phyloP scores from a whole-genome alignment of 2,797 vertebrate species.

The Distichodus sexfasciatus region DNA sequence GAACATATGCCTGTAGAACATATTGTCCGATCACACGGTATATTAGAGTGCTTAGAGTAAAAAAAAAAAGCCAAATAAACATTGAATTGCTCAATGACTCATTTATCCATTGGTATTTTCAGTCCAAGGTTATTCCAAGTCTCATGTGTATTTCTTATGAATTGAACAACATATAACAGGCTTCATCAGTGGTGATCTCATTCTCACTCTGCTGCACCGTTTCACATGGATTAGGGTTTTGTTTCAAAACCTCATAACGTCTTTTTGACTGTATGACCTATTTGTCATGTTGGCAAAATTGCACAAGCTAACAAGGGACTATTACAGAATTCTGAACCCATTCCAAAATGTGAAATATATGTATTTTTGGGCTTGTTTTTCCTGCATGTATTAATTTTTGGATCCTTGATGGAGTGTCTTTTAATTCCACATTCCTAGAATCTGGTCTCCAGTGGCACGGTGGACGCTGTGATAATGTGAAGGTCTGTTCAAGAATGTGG shows the following conservation, averaged over 20 bases:
- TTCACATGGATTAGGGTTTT: constrained; percentile 9
- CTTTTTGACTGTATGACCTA: constrained; percentile 2
- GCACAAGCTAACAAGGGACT: constrained; percentile 45
- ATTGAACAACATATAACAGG: constrained; percentile 12
- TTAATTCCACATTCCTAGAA: constrained; percentile 61
- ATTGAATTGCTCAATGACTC: background rate
- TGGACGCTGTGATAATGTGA: constrained; percentile 65
- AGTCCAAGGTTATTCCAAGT: background rate
- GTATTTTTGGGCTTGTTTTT: constrained; percentile 36
- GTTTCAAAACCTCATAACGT: constrained; percentile 19
- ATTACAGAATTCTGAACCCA: constrained; percentile 14
- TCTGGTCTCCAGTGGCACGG: constrained; percentile 59
- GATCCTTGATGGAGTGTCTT: constrained; percentile 50
- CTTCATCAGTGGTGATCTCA: constrained; percentile 25
- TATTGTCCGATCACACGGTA: background rate
- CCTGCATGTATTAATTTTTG: constrained; percentile 54
- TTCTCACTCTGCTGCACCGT: constrained; percentile 30
- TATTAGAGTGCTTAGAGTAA: background rate
- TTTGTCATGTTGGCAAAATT: constrained; percentile 21
- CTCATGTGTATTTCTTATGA: background rate
- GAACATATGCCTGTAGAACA: no score
- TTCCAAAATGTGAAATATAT: constrained; percentile 47
- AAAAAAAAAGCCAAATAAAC: background rate
- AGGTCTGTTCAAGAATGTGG: constrained; percentile 72
- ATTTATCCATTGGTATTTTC: background rate